A percentile compares a stretch with the other conserved stretches of the same genome.
phyloP scores from a whole-genome alignment of 1,140 invertebrate species.

The Nebria ingens region DNA sequence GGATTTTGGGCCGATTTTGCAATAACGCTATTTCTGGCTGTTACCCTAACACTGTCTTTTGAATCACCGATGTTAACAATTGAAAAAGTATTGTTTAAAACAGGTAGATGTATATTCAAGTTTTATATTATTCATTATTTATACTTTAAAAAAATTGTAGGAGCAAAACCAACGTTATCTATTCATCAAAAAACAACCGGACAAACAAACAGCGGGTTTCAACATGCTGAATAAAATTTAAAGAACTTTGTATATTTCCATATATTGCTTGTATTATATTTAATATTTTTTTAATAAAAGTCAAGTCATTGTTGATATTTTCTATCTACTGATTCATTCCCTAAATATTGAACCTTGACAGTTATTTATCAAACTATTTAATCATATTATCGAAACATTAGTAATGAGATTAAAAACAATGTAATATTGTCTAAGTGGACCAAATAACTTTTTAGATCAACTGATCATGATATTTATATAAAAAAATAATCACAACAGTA shows the following conservation, averaged over 20 bases:
- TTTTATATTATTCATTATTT: not conserved
- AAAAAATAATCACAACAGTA: no score
- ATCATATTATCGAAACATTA: no score
- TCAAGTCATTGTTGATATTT: no score
- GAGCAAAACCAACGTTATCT: no score
- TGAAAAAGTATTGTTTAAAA: constrained; percentile 14
- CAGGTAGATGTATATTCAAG: not conserved
- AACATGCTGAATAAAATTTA: not conserved
- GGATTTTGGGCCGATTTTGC: constrained; percentile 15
- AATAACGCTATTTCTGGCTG: constrained; percentile 11
- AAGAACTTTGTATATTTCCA: not conserved
- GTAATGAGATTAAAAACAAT: no score
- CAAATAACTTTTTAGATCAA: no score
- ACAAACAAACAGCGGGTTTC: not conserved
- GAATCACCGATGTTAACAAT: constrained; percentile 19
- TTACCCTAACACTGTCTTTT: constrained; percentile 18
- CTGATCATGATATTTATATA: no score
- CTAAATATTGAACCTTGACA: no score
- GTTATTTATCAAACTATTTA: no score
- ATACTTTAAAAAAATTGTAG: no score
- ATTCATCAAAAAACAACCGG: not conserved
- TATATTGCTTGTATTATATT: not conserved
- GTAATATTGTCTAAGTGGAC: no score
- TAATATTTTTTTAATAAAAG: not conserved
- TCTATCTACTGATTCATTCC: no score